Conservation (phyloP, 2,888 invertebrate species). For the Sarcophaga subvicina region DNA sequence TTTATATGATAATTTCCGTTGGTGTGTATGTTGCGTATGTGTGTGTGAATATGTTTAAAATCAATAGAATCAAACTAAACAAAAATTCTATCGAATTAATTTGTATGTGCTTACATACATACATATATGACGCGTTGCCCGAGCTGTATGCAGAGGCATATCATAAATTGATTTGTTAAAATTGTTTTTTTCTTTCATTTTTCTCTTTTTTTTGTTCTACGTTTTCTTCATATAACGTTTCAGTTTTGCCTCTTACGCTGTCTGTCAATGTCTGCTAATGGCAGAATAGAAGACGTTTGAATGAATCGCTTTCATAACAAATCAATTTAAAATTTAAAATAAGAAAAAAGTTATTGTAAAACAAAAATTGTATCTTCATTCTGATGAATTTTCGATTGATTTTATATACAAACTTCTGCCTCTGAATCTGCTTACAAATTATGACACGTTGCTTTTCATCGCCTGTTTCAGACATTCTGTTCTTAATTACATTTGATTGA, state of each 20-base stretch:
- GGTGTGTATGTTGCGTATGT: neutral
- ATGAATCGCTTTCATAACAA: neutral
- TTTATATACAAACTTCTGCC: neutral
- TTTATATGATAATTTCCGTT: neutral
- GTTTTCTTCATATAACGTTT: neutral
- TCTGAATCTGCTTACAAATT: neutral
- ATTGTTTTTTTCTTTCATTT: slow-evolving; percentile 13
- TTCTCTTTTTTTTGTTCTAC: neutral
- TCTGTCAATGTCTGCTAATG: neutral
- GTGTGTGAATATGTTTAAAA: slow-evolving; percentile 17
- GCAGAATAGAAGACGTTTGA: neutral
- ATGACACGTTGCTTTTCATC: neutral
- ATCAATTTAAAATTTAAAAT: slow-evolving; percentile 31
- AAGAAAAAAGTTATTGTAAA: slow-evolving; percentile 14
- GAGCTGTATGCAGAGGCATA: neutral
- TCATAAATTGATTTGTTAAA: slow-evolving; percentile 49
- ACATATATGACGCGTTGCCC: neutral
- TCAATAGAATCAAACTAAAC: slow-evolving; percentile 33
- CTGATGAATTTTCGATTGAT: neutral
- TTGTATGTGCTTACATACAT: neutral
- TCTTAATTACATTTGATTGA: slow-evolving; percentile 42
- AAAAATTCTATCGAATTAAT: neutral
- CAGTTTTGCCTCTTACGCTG: neutral
- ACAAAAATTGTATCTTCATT: neutral
- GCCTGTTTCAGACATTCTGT: neutral